Conservation (phyloP, 1,140 invertebrate genomes). For the Chironomus striatipennis region DNA sequence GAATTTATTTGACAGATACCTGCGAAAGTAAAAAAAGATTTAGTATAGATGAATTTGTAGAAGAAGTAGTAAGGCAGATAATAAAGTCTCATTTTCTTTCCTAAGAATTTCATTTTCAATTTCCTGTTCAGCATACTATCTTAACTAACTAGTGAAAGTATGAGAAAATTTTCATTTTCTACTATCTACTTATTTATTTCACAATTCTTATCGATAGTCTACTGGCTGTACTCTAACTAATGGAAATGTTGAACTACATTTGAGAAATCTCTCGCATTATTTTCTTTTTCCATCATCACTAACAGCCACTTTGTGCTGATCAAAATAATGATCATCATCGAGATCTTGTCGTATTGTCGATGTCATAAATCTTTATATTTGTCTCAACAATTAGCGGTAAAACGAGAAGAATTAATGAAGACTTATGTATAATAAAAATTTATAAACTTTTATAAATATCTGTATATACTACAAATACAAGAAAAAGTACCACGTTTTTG, state of each 20-base stretch:
- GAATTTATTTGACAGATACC: constrained; percentile 16
- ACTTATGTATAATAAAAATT: not conserved
- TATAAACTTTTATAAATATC: not conserved
- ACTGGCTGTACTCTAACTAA: no score
- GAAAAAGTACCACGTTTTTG: not conserved
- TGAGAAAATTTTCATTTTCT: constrained; percentile 3
- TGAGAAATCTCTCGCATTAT: no score
- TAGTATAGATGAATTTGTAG: not conserved
- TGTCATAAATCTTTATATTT: constrained; percentile 14
- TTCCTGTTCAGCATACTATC: not conserved
- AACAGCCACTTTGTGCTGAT: no score
- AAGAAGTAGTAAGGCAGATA: not conserved
- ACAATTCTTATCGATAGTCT: not conserved
- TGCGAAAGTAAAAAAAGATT: not conserved
- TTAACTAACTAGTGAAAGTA: not conserved
- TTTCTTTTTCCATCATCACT: no score
- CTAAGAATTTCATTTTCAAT: not conserved
- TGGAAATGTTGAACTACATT: no score
- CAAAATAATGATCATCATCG: no score
- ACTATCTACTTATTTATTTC: not conserved
- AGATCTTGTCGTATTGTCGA: not conserved
- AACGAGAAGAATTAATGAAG: not conserved
- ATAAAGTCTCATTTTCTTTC: not conserved
- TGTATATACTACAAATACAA: no score
- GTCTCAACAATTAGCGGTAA: constrained; percentile 12